A percentile compares a stretch with the other conserved stretches of the same genome.
Conservation (phyloP, 2,888 invertebrate genomes). For the Ophion obscuratus region DNA sequence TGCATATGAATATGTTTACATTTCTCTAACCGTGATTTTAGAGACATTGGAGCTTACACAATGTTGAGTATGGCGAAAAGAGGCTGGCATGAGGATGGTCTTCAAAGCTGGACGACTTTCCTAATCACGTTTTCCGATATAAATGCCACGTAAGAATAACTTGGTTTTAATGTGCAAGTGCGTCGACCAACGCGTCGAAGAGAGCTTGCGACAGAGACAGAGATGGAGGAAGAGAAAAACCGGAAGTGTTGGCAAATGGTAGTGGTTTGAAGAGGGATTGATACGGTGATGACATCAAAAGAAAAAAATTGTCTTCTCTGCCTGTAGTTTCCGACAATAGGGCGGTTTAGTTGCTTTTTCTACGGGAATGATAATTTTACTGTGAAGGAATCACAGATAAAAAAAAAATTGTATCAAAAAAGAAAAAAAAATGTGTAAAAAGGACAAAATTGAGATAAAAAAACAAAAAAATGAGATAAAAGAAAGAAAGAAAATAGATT, state of each 20-base stretch:
- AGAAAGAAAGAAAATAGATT: not conserved
- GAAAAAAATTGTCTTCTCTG: slow-evolving; percentile 14
- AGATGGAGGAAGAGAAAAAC: not conserved
- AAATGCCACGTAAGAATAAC: too few relatives aligned
- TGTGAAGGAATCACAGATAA: too few relatives aligned
- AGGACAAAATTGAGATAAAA: not conserved
- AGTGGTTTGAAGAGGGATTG: slow-evolving; percentile 28
- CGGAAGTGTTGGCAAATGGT: slow-evolving; percentile 4
- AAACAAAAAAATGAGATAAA: not conserved
- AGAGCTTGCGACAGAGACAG: not conserved
- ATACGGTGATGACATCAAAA: slow-evolving; percentile 29
- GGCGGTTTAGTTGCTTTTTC: too few relatives aligned
- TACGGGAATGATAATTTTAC: too few relatives aligned
- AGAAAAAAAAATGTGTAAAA: too few relatives aligned
- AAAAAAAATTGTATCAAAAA: too few relatives aligned
- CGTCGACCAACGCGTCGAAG: not conserved
- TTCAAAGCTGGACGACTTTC: too few relatives aligned
- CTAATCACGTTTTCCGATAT: too few relatives aligned
- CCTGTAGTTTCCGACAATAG: too few relatives aligned
- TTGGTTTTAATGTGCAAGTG: not conserved
- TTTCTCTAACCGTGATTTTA: not conserved
- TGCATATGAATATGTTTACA: not conserved
- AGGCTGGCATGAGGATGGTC: too few relatives aligned
- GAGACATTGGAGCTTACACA: not conserved
- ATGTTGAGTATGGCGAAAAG: too few relatives aligned